Percentiles rank a stretch among this genome's conserved stretches.
These are phyloP conservation scores for Sander lucioperca DNA, from an alignment of 2,113 vertebrate species.

Conservation along the genomic window DNA sequence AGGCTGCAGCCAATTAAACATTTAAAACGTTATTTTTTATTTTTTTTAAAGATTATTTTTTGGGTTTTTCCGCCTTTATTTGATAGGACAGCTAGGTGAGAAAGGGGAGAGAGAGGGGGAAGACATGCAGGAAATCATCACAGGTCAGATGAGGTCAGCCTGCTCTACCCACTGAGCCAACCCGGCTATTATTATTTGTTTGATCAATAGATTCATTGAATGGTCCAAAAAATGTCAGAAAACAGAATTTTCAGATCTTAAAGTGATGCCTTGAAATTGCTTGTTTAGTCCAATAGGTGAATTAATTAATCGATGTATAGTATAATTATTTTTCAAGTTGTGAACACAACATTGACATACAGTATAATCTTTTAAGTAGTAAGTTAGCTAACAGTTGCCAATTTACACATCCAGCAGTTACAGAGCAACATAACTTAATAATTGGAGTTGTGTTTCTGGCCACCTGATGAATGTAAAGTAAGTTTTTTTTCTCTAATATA, in stretches of 20 bases:
- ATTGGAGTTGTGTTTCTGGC: background rate
- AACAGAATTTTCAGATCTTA: background rate
- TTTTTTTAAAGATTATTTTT: background rate
- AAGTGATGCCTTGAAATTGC: background rate
- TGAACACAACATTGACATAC: background rate
- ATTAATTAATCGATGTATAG: too few species aligned
- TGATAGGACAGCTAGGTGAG: too few species aligned
- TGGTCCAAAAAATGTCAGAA: background rate
- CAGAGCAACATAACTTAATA: background rate
- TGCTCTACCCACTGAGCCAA: too few species aligned
- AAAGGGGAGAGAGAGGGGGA: too few species aligned
- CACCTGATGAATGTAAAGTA: background rate
- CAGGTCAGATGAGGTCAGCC: too few species aligned
- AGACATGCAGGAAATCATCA: too few species aligned
- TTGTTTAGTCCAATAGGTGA: background rate
- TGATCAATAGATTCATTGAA: background rate
- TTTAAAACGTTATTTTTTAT: background rate
- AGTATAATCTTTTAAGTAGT: background rate
- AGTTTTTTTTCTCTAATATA: too few species aligned
- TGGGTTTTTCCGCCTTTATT: too few species aligned
- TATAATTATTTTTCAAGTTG: background rate
- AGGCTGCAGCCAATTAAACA: constrained; percentile 15
- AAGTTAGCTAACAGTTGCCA: too few species aligned
- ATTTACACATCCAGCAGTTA: background rate
- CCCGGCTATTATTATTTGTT: background rate